A percentile compares a stretch with the other conserved stretches of the same genome.
These are phyloP conservation scores for Neogobius melanostomus DNA, from an alignment of 2,113 vertebrate species.

Conservation along the genomic window DNA sequence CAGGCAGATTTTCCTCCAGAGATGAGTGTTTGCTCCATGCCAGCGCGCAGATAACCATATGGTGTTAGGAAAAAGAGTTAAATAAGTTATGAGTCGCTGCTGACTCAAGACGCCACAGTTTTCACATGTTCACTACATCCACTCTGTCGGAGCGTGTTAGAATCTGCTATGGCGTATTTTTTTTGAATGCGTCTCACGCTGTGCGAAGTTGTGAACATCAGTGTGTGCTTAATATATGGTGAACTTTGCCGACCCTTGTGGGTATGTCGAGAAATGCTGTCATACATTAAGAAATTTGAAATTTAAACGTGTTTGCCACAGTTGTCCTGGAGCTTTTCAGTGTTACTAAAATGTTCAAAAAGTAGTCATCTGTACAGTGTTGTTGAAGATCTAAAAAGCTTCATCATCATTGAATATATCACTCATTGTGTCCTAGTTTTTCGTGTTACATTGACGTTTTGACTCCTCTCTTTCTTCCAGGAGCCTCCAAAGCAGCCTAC, in stretches of 20 bases:
- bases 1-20: conserved; percentile 53
- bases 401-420: too few species aligned
- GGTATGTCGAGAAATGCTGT: neutral
- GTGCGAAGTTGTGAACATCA: neutral
- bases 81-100: conserved; percentile 75
- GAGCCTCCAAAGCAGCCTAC: conserved; percentile 79
- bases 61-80: conserved; percentile 71
- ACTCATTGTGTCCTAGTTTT: too few species aligned
- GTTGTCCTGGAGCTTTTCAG: too few species aligned
- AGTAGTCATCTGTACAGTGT: too few species aligned
- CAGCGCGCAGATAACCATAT: conserved; percentile 69
- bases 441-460: conserved; percentile 14
- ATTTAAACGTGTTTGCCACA: too few species aligned
- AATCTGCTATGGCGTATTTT: conserved; percentile 2
- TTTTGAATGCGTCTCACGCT: neutral
- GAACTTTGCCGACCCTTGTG: neutral
- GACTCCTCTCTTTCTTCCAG: conserved; percentile 24
- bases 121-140: conserved; percentile 38
- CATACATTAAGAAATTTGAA: neutral
- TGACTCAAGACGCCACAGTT: conserved; percentile 53
- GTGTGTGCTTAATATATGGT: neutral
- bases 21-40: conserved; percentile 57
- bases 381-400: too few species aligned
- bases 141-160: conserved; percentile 29
- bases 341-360: too few species aligned